Evolutionary conservation across 2,113 vertebrate genomes (phyloP), one percentile per base, ranked within the genome.

Genomic region (Malurus melanocephalus): DNA sequence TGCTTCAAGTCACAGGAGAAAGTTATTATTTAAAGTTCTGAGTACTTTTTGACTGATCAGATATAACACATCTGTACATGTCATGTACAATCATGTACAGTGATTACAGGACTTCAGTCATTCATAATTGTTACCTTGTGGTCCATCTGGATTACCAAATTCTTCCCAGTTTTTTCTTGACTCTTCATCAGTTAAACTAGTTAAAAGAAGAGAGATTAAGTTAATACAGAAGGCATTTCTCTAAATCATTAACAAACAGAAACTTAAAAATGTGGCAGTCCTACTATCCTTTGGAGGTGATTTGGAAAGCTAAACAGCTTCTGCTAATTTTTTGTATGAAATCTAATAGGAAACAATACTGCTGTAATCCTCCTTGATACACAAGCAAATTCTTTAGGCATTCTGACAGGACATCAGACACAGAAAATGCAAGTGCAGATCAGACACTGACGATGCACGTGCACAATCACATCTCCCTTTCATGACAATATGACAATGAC

Each of bases 91-190:
- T n/a, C n/a, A n/a, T 1, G 3, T 6, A 45, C 6, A 74, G 27
- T 5, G 6, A 23, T 26, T 49, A 64, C 17, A 92, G 6, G 6
- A 73, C 16, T 68, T 79, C 8, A 13, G 5, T 75, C 13, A 75
- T 45, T 49, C 27, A 13, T 16, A 79, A 67, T 10, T 80, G 40
- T 96, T 97, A 99, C 98, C 99, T 98, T 98, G 98, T 71, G 99
- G 99, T 49, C 99, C 99, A 89, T 99, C 99, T 77, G 99, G 99
- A 97, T 99, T 99, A 67, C 99, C 99, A 91, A 98, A 99, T 59
- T 93, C 97, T 97, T 98, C 97, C 99, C 98, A 99, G 94, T 99
- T 99, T 93, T 97, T 97, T 77, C 98, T 97, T 9, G 99, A 99
- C 89, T 99, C 98, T 93, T 99, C 98, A 97, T 99, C 98, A 93